A percentile compares a stretch with the other conserved stretches of the same genome.
Evolutionary conservation across 2,888 invertebrate species (phyloP).

Genomic region (Drosophila kanekoi): DNA sequence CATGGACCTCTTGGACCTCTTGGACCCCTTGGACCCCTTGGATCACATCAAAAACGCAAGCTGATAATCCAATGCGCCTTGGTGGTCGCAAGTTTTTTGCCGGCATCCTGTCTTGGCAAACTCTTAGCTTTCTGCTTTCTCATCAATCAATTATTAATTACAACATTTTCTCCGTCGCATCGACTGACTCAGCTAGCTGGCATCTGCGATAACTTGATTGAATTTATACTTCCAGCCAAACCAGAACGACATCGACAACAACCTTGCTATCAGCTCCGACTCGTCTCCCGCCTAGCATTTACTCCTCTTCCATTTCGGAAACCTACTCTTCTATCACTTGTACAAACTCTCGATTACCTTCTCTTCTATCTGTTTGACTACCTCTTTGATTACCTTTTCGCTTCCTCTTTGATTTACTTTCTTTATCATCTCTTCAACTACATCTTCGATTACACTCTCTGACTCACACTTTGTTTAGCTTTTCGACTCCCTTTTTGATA

Average conservation of each 20-base stretch:
- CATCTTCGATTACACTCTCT: neutral
- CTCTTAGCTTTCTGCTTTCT: conserved; percentile 23
- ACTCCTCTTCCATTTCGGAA: neutral
- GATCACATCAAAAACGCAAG: conserved; percentile 3
- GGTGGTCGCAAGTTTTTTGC: conserved; percentile 42
- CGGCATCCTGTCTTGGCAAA: conserved; percentile 22
- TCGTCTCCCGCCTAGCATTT: neutral
- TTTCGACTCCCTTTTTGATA: neutral
- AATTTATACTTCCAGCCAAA: conserved; percentile 53
- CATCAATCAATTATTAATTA: conserved; percentile 79
- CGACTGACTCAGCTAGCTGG: conserved; percentile 15
- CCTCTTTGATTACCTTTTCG: neutral
- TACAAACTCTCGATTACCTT: neutral
- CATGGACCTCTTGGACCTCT: conserved; percentile 1
- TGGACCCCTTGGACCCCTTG: conserved; percentile 1
- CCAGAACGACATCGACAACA: conserved; percentile 10
- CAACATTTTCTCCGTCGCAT: conserved; percentile 31
- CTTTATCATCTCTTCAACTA: neutral
- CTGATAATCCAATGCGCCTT: conserved; percentile 47
- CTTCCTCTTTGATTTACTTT: no score
- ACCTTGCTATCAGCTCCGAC: neutral
- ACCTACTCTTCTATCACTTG: neutral
- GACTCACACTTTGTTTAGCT: neutral
- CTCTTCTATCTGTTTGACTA: neutral
- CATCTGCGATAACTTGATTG: conserved; percentile 66